Evolutionary conservation across 2,113 vertebrate genomes (phyloP).

Genomic region (Craseonycteris thonglongyai): DNA sequence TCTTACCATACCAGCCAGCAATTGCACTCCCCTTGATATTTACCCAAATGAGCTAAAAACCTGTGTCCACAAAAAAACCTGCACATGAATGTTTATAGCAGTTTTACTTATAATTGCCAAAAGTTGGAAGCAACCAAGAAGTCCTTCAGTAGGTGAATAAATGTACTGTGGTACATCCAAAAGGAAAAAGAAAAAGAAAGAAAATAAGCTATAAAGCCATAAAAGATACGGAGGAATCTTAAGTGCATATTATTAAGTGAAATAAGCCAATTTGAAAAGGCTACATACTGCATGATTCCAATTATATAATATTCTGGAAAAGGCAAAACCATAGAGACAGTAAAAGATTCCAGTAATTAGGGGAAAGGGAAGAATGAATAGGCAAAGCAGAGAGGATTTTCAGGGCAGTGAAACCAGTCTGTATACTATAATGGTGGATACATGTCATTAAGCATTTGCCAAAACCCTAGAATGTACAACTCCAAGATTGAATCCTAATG

Average conservation of each 20-base stretch:
- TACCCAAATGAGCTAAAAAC: background rate
- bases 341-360: background rate
- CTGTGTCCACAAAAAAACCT: background rate
- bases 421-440: background rate
- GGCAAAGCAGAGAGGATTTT: background rate
- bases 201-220: background rate
- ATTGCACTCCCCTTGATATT: background rate
- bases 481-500: background rate
- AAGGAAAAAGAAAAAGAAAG: background rate
- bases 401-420: background rate
- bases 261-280: background rate
- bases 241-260: background rate
- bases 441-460: constrained; percentile 3
- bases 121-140: constrained; percentile 12
- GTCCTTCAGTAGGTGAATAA: background rate
- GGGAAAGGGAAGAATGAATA: background rate
- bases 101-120: constrained; percentile 1
- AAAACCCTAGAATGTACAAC: background rate
- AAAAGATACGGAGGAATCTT: background rate
- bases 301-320: constrained; percentile 6
- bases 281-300: background rate
- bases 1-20: background rate
- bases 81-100: background rate
- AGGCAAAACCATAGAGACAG: background rate
- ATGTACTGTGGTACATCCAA: background rate